Conservation (phyloP, 2,113 vertebrate species). For the Collichthys lucidus region DNA sequence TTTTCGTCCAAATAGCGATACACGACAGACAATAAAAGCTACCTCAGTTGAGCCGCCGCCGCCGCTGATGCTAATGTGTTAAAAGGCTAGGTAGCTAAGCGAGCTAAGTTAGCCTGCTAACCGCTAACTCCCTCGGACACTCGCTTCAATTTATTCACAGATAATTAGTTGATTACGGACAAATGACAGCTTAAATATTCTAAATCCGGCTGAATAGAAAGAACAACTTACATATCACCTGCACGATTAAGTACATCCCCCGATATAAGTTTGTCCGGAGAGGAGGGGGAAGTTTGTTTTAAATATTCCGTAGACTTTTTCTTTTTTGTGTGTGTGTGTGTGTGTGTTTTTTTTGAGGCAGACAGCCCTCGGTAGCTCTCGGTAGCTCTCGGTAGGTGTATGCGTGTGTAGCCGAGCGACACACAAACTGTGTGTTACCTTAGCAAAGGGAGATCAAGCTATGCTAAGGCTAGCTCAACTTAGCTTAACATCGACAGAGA, state of each 20-base stretch:
- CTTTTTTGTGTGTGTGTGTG: too few relatives aligned
- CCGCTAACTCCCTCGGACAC: conserved; percentile 74
- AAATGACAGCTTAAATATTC: neutral
- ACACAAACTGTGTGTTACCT: conserved; percentile 80
- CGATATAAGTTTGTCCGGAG: conserved; percentile 54
- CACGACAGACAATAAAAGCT: conserved; percentile 78
- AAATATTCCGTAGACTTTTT: conserved; percentile 55
- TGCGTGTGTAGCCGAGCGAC: conserved; percentile 67
- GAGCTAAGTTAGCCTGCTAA: conserved; percentile 75
- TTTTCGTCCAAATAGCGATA: conserved; percentile 72
- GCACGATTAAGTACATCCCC: conserved; percentile 1
- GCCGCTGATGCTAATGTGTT: conserved; percentile 36
- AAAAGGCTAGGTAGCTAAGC: conserved; percentile 55
- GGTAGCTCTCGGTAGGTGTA: conserved; percentile 30
- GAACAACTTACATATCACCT: neutral
- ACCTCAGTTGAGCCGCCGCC: conserved; percentile 4
- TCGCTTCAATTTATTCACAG: conserved; percentile 67
- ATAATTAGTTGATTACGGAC: conserved; percentile 60
- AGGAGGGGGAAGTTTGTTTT: conserved; percentile 60
- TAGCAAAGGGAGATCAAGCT: conserved; percentile 66
- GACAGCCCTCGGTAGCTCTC: conserved; percentile 24
- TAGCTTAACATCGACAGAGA: conserved; percentile 76
- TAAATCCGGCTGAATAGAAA: neutral
- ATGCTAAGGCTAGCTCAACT: conserved; percentile 76
- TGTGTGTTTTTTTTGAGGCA: conserved; percentile 19